Evolutionary conservation across 2,888 invertebrate species (phyloP), one percentile per base, ranked within the genome.

Genomic region (Melangyna quadrimaculata): DNA sequence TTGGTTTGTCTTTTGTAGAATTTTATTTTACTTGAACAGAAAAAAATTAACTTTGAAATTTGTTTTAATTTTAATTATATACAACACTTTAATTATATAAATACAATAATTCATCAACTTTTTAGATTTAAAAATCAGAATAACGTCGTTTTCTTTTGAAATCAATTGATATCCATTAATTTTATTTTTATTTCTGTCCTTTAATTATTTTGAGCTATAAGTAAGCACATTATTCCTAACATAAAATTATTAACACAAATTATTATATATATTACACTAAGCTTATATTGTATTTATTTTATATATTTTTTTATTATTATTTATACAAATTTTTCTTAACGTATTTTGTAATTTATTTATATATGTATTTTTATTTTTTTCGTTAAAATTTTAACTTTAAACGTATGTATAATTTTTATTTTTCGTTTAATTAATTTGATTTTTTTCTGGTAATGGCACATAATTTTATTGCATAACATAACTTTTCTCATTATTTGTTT

Each of bases 391-490:
- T 78, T 71, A 67, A 51, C 61, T 73, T 55, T 84, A 71, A 84
- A 53, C 69, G 67, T 83, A 72, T 79, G 81, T 79, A 73, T 86
- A 71, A 78, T 87, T 71, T 87, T 6, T 74, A 73, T 84, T 0
- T 27, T 63, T 65, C 29, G 24, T 61, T 17, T 61, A 51, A 24
- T 75, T 67, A 48, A 67, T 79, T 86, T 81, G 79, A 84, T 84
- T 84, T 90, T 17, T 88, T 88, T 88, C 90, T 91, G 89, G 90
- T 91, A 92, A 92, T 91, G 92, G 92, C 92, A 92, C 92, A 92
- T 91, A 89, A 89, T 91, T 90, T 91, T 91, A 91, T 92, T 92
- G 91, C 91, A 90, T 91, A 89, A 88, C 87, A 90, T 87, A 87
- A 51, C 27, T 74, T 79, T 79, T 79, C 55, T 77, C 55, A 65